Evolutionary conservation across 1,140 invertebrate genomes (phyloP).

Genomic region (Drosophila serrata): DNA sequence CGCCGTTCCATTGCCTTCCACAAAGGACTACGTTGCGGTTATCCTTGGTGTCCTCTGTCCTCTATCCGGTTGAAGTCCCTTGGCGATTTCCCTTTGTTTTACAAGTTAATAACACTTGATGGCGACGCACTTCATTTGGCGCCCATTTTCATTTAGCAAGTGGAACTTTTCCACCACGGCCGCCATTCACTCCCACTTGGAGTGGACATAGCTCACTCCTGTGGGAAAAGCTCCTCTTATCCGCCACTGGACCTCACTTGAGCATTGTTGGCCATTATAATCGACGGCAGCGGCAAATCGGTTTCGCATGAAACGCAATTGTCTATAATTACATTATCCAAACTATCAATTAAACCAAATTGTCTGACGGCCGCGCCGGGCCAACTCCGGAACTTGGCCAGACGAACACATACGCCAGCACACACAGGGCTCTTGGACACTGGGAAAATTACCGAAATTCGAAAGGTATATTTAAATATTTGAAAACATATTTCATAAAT

Average conservation of each 20-base stretch:
- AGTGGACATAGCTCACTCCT: constrained; percentile 24
- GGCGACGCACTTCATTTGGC: constrained; percentile 67
- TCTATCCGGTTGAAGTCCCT: not conserved
- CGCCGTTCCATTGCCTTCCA: not conserved
- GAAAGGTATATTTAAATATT: not conserved
- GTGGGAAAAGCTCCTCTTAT: constrained; percentile 28
- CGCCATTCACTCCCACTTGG: constrained; percentile 5
- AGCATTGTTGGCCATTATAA: constrained; percentile 76
- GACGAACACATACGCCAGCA: constrained; percentile 40
- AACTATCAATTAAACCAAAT: constrained; percentile 84
- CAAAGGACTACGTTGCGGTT: constrained; percentile 25
- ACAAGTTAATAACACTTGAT: constrained; percentile 75
- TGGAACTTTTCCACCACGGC: constrained; percentile 27
- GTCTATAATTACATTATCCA: constrained; percentile 84
- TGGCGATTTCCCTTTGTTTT: constrained; percentile 52
- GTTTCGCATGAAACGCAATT: constrained; percentile 76
- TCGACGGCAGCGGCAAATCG: constrained; percentile 68
- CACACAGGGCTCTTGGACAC: constrained; percentile 9
- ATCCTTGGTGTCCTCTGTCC: constrained; percentile 7
- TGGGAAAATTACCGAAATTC: not conserved
- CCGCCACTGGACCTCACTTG: constrained; percentile 56
- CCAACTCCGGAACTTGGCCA: constrained; percentile 65
- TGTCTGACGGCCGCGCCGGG: constrained; percentile 73
- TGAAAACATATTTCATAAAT: too few relatives aligned
- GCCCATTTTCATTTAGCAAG: constrained; percentile 67